A percentile compares a stretch with the other conserved stretches of the same genome.
Evolutionary conservation across 2,888 invertebrate species (phyloP).

Genomic region (Toxonevra muliebris): DNA sequence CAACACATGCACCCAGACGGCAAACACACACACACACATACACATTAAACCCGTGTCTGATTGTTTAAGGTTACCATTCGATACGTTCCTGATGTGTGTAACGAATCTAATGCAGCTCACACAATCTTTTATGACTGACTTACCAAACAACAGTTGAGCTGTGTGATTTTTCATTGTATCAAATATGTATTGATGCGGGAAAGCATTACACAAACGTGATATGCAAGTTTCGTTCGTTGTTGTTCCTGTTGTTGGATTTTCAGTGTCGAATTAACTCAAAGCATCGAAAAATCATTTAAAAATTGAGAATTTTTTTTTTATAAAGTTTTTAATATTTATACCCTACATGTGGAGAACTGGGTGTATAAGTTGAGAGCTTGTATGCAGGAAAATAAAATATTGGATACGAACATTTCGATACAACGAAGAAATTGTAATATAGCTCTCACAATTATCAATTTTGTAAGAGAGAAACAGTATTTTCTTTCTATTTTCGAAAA

Average conservation of each 20-base stretch:
- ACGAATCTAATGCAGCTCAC: conserved; percentile 23
- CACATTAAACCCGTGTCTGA: conserved; percentile 19
- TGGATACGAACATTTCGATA: no score
- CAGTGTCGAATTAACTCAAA: neutral
- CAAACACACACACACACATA: neutral
- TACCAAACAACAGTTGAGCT: neutral
- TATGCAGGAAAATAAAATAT: no score
- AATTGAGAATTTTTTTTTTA: conserved; percentile 2
- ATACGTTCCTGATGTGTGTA: conserved; percentile 18
- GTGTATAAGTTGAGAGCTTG: no score
- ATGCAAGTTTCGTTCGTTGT: neutral
- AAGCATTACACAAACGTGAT: neutral
- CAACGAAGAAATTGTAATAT: no score
- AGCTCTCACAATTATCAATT: no score
- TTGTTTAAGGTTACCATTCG: conserved; percentile 17
- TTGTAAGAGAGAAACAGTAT: no score
- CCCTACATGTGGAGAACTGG: no score
- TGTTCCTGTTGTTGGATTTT: neutral
- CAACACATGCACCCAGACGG: neutral
- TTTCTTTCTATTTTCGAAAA: no score
- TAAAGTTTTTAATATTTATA: neutral
- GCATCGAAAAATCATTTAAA: neutral
- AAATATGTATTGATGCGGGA: neutral
- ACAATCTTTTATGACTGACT: no score
- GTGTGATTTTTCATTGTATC: neutral